phyloP scores from a whole-genome alignment of 2,888 invertebrate genomes.

The Apotomis betuletana region DNA sequence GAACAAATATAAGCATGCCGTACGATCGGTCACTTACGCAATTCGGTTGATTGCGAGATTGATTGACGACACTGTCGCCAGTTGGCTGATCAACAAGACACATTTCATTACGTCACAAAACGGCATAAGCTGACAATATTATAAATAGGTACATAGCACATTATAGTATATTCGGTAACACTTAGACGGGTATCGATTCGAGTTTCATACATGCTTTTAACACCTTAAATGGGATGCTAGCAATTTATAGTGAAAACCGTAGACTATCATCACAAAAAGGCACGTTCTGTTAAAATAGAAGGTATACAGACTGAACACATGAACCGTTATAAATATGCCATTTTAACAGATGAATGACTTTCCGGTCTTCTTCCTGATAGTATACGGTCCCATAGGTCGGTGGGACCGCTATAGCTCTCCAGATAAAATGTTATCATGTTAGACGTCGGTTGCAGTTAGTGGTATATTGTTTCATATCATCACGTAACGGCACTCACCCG shows the following conservation, averaged over 20 bases:
- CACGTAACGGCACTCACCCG: slow-evolving; percentile 3
- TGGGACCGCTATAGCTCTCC: not conserved
- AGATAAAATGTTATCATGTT: slow-evolving; percentile 24
- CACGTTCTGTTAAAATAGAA: not conserved
- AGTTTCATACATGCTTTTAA: slow-evolving; percentile 18
- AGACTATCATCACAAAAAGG: not conserved
- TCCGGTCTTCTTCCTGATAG: not conserved
- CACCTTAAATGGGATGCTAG: slow-evolving; percentile 14
- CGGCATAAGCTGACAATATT: slow-evolving; percentile 64
- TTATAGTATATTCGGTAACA: slow-evolving; percentile 19
- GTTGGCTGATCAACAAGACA: slow-evolving; percentile 90
- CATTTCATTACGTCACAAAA: slow-evolving; percentile 79
- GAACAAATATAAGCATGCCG: slow-evolving; percentile 69
- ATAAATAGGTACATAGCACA: slow-evolving; percentile 25
- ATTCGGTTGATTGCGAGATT: slow-evolving; percentile 96
- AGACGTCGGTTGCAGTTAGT: slow-evolving; percentile 26
- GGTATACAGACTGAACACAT: not conserved
- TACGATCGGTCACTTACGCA: slow-evolving; percentile 89
- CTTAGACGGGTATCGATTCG: not conserved
- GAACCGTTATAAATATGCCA: not conserved
- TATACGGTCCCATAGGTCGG: not conserved
- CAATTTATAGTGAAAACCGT: not conserved
- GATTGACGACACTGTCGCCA: slow-evolving; percentile 96
- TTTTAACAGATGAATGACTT: not conserved
- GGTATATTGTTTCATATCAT: slow-evolving; percentile 25